Base-by-base conservation (phyloP, 2,888 invertebrate species). In the Heliconius sara region DNA sequence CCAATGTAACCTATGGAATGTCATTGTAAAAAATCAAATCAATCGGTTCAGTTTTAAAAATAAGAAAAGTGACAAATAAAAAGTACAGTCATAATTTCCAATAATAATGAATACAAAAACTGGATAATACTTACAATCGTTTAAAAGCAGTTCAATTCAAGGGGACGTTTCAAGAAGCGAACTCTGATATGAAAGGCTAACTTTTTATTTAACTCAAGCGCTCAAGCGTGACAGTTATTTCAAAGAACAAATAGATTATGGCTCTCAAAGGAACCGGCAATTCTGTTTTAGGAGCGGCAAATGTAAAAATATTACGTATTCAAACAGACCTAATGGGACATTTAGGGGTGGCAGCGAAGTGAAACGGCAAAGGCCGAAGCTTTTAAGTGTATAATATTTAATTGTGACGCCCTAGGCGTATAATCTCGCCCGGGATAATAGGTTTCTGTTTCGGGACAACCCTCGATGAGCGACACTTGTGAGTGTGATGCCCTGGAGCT, bases 341-440 rank as follows among this genome's bases (percentile, higher is more conserved):
- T 95, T 95, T 95, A 95, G 94, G 95, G 95, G 94, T 95, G 95
- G 92, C 94, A 95, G 92, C 92, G 91, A 93, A 93, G 94, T 94
- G 94, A 95, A 95, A 95, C 93, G 93, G 95, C 94, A 95, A 95
- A 95, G 94, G 94, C 93, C 95, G 95, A 94, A 94, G 95, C 95
- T 95, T 95, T 95, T 95, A 95, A 95, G 94, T 95, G 95, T 95
- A 95, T 95, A 95, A 95, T 95, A 95, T 95, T 95, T 95, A 95
- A 95, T 95, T 95, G 95, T 95, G 91, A 95, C 94, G 95, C 95
- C 95, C 95, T 94, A 93, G 95, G 95, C 95, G 95, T 91, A 95
- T 95, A 95, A 95, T 95, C 95, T 95, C 95, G 92, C 95, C 95
- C 91, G 92, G 92, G 95, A 95, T 95, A 95, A 95, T 95, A 95